Conservation (phyloP, 2,797 vertebrate genomes). For the Artibeus jamaicensis region DNA sequence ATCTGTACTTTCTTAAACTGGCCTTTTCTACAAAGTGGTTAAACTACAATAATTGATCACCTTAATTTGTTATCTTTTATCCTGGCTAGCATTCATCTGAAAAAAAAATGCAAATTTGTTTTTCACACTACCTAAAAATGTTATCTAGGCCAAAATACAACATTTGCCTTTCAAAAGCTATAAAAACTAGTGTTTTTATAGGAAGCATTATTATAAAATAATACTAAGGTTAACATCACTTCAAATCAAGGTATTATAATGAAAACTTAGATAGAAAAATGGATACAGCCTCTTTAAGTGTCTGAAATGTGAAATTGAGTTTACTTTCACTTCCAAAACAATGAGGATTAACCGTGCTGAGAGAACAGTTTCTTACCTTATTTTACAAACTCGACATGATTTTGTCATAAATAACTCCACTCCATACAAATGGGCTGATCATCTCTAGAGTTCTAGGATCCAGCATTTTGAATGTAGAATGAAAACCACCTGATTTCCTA, state of each 20-base stretch:
- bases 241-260: background rate
- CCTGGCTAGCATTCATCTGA: background rate
- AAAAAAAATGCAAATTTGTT: background rate
- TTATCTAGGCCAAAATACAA: background rate
- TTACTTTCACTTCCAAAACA: background rate
- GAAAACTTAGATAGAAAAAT: background rate
- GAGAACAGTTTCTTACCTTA: background rate
- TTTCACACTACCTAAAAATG: background rate
- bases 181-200: background rate
- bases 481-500: background rate
- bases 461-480: background rate
- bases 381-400: background rate
- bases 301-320: background rate
- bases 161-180: conserved; percentile 11
- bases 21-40: background rate
- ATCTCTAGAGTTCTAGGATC: background rate
- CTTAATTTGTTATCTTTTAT: conserved; percentile 35
- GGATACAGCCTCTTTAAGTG: background rate
- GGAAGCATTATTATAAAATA: conserved; percentile 34
- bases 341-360: background rate
- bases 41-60: background rate
- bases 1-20: background rate
- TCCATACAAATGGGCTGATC: background rate
- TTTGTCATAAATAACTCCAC: background rate
- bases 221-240: background rate